phyloP scores from a whole-genome alignment of 2,113 vertebrate genomes.

The Urocitellus parryii region DNA sequence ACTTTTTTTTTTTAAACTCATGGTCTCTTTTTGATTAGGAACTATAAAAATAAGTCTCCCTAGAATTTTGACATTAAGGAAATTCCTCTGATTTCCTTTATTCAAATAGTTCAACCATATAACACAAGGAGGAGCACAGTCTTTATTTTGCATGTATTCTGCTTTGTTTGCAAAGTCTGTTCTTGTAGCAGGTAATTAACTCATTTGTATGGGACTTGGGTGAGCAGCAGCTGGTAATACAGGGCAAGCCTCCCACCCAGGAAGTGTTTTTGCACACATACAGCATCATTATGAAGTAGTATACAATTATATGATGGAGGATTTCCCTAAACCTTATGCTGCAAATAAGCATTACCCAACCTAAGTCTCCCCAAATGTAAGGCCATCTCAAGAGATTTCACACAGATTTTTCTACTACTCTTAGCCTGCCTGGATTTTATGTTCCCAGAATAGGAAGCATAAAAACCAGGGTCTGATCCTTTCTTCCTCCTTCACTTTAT shows the following conservation, averaged over 20 bases:
- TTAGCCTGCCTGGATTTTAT: not conserved
- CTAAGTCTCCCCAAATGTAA: not conserved
- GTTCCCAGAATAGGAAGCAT: not conserved
- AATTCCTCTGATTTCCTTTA: not conserved
- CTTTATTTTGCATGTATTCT: not conserved
- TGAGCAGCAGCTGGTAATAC: not conserved
- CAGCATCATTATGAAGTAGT: not conserved
- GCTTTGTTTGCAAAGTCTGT: conserved; percentile 46
- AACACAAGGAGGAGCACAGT: not conserved
- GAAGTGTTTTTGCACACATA: not conserved
- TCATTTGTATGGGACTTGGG: conserved; percentile 43
- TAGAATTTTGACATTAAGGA: not conserved
- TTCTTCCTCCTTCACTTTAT: not conserved
- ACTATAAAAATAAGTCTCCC: not conserved
- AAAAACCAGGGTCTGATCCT: not conserved
- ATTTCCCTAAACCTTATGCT: not conserved
- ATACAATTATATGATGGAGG: not conserved
- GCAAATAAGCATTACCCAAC: not conserved
- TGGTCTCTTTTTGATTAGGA: not conserved
- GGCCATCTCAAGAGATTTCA: not conserved
- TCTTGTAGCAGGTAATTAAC: conserved; percentile 55
- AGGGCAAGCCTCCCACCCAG: not conserved
- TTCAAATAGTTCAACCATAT: not conserved
- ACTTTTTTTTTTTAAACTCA: not conserved
- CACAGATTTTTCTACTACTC: not conserved